Evolutionary conservation across 2,888 invertebrate species (phyloP).

Genomic region (Pilophorus perplexus): DNA sequence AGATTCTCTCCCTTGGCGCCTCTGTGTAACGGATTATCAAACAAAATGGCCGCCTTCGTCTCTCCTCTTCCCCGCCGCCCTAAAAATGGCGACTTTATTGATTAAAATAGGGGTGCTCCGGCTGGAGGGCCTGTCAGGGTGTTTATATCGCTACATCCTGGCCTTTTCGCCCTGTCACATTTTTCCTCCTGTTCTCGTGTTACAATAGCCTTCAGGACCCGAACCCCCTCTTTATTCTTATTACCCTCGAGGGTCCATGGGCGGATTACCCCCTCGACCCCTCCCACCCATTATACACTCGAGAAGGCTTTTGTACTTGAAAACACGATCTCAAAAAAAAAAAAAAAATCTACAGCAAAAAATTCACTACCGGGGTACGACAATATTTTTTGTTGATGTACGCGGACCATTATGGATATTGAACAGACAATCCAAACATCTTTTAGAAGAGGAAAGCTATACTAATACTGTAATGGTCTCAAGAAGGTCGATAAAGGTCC

Average conservation of each 20-base stretch:
- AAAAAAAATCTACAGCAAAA: constrained; percentile 3
- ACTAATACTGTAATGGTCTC: constrained; percentile 25
- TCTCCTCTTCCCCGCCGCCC: constrained; percentile 13
- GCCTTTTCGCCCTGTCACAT: constrained; percentile 2
- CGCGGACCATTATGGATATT: constrained; percentile 10
- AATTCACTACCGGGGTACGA: constrained; percentile 16
- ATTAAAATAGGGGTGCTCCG: constrained; percentile 25
- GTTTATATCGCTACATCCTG: constrained; percentile 43
- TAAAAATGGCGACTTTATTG: constrained; percentile 43
- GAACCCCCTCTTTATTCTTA: constrained; percentile 6
- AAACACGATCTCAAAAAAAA: constrained; percentile 26
- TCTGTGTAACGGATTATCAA: constrained; percentile 37
- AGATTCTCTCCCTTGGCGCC: not conserved
- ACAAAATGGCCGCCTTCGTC: constrained; percentile 39
- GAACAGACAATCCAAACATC: constrained; percentile 36
- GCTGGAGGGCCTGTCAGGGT: constrained; percentile 28
- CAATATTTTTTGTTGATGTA: constrained; percentile 7
- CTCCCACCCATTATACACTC: too few relatives aligned
- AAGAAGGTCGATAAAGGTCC: not conserved
- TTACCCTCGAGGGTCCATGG: too few relatives aligned
- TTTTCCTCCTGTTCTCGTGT: constrained; percentile 22
- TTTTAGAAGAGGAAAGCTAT: constrained; percentile 15
- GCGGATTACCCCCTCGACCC: constrained; percentile 18
- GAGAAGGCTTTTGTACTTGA: constrained; percentile 28
- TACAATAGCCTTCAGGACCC: constrained; percentile 5